phyloP scores from a whole-genome alignment of 2,113 vertebrate species.

The Micronycteris hirsuta region DNA sequence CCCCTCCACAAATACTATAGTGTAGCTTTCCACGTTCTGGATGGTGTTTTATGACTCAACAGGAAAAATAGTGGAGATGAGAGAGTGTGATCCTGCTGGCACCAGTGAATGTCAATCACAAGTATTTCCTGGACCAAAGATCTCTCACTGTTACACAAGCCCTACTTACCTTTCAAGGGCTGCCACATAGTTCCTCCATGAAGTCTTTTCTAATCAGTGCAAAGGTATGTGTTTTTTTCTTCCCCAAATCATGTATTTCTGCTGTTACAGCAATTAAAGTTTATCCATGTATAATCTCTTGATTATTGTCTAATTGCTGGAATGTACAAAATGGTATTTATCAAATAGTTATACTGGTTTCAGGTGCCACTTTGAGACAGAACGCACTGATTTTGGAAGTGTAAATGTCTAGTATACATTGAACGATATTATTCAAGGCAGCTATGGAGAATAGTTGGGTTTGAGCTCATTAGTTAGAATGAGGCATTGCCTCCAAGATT shows the following conservation, averaged over 20 bases:
- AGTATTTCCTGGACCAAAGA: neutral
- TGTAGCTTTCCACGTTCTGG: neutral
- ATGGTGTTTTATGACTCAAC: neutral
- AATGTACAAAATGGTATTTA: neutral
- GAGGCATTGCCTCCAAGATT: neutral
- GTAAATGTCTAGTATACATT: neutral
- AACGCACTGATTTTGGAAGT: neutral
- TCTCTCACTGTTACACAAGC: neutral
- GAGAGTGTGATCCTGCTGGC: neutral
- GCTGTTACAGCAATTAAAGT: neutral
- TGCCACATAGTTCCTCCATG: neutral
- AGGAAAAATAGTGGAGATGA: neutral
- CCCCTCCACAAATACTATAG: neutral
- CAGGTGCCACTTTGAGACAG: neutral
- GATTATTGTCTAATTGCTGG: neutral
- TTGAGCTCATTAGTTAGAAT: slow-evolving; percentile 15
- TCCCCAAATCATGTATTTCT: neutral
- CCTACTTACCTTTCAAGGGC: neutral
- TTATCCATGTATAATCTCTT: neutral
- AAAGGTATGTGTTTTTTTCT: neutral
- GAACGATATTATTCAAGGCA: neutral
- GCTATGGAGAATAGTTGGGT: neutral
- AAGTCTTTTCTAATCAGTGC: neutral
- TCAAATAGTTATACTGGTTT: neutral
- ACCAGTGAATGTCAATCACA: neutral